A percentile compares a stretch with the other conserved stretches of the same genome.
phyloP scores from a whole-genome alignment of 1,140 invertebrate genomes.

The Protaetia brevitarsis region DNA sequence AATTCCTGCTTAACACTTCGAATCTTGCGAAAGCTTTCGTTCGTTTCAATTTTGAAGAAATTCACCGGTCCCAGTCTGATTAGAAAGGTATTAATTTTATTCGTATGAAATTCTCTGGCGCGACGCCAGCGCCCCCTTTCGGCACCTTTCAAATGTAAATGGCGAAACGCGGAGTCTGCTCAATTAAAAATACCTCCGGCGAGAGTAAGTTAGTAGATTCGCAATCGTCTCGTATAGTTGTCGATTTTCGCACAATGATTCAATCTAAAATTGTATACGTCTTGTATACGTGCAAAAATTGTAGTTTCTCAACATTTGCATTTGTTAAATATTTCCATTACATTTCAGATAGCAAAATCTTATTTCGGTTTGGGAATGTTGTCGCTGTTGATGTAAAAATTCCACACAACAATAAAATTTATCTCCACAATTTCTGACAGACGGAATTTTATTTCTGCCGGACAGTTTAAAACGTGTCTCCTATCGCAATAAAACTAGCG shows the following conservation, averaged over 20 bases:
- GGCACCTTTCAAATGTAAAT: slow-evolving; percentile 22
- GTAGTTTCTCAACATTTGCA: too few relatives aligned
- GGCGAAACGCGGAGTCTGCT: not conserved
- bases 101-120: not conserved
- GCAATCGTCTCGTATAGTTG: not conserved
- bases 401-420: slow-evolving; percentile 1
- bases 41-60: not conserved
- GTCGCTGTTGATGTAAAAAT: not conserved
- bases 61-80: not conserved
- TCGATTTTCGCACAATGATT: too few relatives aligned
- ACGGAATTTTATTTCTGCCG: not conserved
- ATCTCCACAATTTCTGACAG: not conserved
- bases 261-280: too few relatives aligned
- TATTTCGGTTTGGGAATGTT: not conserved
- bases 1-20: not conserved
- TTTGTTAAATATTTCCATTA: not conserved
- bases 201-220: not conserved
- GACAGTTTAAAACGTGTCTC: not conserved
- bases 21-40: not conserved
- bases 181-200: slow-evolving; percentile 18
- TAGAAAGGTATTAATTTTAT: slow-evolving; percentile 24
- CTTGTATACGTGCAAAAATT: too few relatives aligned
- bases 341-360: not conserved
- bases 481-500: not conserved
- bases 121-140: not conserved